Percentiles rank a stretch among this genome's conserved stretches.
phyloP scores from a whole-genome alignment of 2,113 vertebrate genomes.

The Lipophrys pholis region DNA sequence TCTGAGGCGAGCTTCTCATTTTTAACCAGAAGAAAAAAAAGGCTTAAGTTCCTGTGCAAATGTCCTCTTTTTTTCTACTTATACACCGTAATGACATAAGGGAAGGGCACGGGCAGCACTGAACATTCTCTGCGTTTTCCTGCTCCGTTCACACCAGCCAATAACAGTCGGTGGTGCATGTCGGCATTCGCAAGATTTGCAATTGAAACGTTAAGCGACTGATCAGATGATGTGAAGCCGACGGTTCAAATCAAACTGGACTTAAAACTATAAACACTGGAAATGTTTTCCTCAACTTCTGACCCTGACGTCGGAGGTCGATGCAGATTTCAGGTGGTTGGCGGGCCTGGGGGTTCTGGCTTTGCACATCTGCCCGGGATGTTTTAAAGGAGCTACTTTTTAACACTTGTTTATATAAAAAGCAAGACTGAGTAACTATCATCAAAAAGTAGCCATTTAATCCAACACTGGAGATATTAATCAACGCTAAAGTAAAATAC shows the following conservation, averaged over 20 bases:
- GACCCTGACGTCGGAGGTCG: neutral
- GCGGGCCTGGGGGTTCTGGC: neutral
- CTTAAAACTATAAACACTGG: neutral
- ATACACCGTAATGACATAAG: neutral
- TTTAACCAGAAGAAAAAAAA: neutral
- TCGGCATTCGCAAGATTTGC: slow-evolving; percentile 7
- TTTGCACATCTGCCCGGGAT: neutral
- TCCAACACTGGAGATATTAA: neutral
- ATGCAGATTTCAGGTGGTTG: neutral
- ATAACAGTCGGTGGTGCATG: neutral
- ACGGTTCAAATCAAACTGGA: neutral
- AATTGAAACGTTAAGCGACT: slow-evolving; percentile 2
- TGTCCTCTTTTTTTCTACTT: neutral
- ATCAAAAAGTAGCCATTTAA: neutral
- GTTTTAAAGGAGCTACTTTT: neutral
- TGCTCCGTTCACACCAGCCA: neutral
- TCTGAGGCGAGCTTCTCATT: neutral
- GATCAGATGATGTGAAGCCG: neutral
- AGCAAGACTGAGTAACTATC: neutral
- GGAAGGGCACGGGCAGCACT: slow-evolving; percentile 1
- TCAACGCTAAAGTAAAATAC: neutral
- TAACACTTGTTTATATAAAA: neutral
- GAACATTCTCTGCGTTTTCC: neutral
- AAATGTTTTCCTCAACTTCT: neutral
- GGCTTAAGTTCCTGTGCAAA: neutral